These are phyloP conservation scores for Phalloptychus januarius DNA, from an alignment of 2,797 vertebrate species.

Conservation along the genomic window DNA sequence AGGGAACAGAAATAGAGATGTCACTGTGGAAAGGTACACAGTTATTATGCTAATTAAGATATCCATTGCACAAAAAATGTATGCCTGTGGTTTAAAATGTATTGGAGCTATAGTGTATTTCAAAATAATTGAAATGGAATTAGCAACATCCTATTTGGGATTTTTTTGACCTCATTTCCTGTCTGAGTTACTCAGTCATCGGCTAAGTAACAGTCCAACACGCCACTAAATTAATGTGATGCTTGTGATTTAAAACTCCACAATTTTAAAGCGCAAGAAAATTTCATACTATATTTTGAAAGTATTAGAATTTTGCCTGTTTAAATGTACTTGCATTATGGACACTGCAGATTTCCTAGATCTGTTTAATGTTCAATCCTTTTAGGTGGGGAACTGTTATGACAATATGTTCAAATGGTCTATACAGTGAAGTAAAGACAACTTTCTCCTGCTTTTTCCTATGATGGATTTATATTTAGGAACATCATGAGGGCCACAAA, in stretches of 20 bases:
- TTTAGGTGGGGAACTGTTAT: background rate
- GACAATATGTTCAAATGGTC: background rate
- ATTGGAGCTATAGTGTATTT: background rate
- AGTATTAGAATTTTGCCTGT: background rate
- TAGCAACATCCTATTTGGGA: too few relatives aligned
- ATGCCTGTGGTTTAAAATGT: background rate
- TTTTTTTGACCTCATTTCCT: background rate
- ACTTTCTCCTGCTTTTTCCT: background rate
- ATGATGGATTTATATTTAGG: background rate
- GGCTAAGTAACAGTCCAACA: background rate
- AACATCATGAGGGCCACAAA: background rate
- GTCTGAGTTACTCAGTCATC: background rate
- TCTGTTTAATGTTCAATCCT: background rate
- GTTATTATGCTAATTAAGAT: background rate
- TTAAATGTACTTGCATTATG: background rate
- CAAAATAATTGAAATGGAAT: background rate
- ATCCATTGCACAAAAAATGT: background rate
- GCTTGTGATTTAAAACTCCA: background rate
- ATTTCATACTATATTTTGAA: background rate
- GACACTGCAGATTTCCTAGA: background rate
- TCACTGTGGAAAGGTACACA: slow-evolving; percentile 15
- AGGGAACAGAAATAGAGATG: slow-evolving; percentile 31
- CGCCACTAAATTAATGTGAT: background rate
- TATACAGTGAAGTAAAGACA: background rate
- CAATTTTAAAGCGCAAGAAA: background rate